Conservation (phyloP, 1,140 invertebrate species). For the Trissolcus basalis region DNA sequence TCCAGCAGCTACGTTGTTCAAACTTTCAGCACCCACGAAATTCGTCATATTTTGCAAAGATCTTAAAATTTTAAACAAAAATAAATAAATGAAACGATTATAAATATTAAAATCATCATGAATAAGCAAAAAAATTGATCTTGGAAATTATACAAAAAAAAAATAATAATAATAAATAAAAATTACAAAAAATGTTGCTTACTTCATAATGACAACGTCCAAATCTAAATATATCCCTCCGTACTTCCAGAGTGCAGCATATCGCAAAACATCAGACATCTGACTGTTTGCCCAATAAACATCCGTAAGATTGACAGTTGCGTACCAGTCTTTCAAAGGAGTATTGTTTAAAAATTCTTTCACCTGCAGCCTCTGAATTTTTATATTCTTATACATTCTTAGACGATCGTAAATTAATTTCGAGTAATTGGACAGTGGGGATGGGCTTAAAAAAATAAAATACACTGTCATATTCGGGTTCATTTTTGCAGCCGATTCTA, state of each 20-base stretch:
- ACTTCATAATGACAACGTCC: conserved; percentile 83
- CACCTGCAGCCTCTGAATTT: conserved; percentile 68
- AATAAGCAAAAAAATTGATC: too few species aligned
- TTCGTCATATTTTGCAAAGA: too few species aligned
- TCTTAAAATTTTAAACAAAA: too few species aligned
- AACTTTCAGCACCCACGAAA: conserved; percentile 81
- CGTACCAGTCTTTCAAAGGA: conserved; percentile 79
- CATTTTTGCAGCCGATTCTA: conserved; percentile 81
- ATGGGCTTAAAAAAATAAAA: conserved; percentile 77
- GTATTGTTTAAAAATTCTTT: conserved; percentile 78
- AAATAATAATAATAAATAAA: too few species aligned
- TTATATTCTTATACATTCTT: conserved; percentile 78
- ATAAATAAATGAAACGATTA: too few species aligned
- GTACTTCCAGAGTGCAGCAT: conserved; percentile 84
- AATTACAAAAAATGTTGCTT: conserved; percentile 72
- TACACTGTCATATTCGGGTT: conserved; percentile 79
- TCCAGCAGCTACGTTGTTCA: conserved; percentile 79
- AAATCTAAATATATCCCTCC: conserved; percentile 87
- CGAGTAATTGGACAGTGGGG: conserved; percentile 64
- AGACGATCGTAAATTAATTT: conserved; percentile 72
- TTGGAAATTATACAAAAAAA: too few species aligned
- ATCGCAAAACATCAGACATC: conserved; percentile 84
- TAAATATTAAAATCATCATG: too few species aligned
- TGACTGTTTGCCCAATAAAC: conserved; percentile 77
- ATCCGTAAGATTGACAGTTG: conserved; percentile 75